A percentile compares a stretch with the other conserved stretches of the same genome.
Evolutionary conservation across 2,888 invertebrate genomes (phyloP).

Genomic region (Colostygia pectinataria): DNA sequence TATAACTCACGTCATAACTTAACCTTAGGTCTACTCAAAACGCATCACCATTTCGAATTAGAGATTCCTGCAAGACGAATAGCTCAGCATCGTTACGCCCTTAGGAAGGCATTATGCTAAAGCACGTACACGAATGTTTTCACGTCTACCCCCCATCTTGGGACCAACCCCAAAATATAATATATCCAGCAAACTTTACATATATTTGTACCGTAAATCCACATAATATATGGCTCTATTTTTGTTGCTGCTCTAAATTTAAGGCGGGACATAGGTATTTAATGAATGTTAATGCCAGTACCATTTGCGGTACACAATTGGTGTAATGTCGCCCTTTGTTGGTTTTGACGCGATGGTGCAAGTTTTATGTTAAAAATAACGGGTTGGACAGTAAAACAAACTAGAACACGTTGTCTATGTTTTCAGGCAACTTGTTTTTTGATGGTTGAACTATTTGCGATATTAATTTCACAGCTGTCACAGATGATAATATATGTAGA

Average conservation of each 20-base stretch:
- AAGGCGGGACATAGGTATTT: constrained; percentile 71
- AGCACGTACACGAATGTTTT: constrained; percentile 80
- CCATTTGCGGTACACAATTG: constrained; percentile 63
- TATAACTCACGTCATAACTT: constrained; percentile 26
- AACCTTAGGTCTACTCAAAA: constrained; percentile 53
- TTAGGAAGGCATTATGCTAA: constrained; percentile 76
- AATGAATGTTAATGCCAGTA: constrained; percentile 77
- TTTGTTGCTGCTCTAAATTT: constrained; percentile 79
- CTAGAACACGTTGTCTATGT: neutral
- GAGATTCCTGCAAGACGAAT: constrained; percentile 82
- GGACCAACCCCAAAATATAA: constrained; percentile 80
- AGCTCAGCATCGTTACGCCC: constrained; percentile 74
- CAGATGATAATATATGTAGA: too few species aligned
- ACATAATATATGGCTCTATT: constrained; percentile 81
- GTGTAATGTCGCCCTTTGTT: constrained; percentile 57
- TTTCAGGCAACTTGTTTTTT: too few species aligned
- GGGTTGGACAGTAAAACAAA: constrained; percentile 1
- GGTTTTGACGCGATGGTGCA: constrained; percentile 26
- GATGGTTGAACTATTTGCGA: too few species aligned
- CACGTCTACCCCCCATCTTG: constrained; percentile 77
- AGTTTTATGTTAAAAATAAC: constrained; percentile 40
- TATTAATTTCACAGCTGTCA: too few species aligned
- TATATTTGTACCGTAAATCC: constrained; percentile 83
- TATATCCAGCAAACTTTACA: constrained; percentile 83
- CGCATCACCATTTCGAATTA: constrained; percentile 81